phyloP scores from a whole-genome alignment of 53 echinoderm and acorn worm species.

The Stichopus horrens region DNA sequence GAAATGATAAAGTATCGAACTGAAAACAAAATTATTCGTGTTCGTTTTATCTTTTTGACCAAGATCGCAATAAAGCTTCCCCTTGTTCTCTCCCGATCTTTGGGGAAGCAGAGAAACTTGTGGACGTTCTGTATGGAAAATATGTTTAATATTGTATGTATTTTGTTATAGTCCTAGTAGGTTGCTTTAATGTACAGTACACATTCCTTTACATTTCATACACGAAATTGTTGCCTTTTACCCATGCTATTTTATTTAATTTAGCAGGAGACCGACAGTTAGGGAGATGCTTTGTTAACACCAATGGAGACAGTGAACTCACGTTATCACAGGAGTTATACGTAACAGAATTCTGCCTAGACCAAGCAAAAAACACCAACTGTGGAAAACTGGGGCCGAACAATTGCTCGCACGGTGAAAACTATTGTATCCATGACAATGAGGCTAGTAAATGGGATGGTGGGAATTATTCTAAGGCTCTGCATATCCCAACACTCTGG shows the following conservation, averaged over 20 bases:
- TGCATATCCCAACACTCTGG: neutral
- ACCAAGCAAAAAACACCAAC: neutral
- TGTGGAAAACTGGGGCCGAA: neutral
- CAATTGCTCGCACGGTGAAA: neutral
- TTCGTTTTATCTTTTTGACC: too few relatives aligned
- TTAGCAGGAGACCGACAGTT: neutral
- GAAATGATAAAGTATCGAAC: too few relatives aligned
- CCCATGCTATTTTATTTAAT: neutral
- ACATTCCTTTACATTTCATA: too few relatives aligned
- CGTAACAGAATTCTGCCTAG: constrained; percentile 23
- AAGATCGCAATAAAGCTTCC: too few relatives aligned
- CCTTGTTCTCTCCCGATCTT: too few relatives aligned
- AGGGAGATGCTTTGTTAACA: constrained; percentile 26
- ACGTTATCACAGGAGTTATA: neutral
- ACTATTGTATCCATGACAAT: neutral
- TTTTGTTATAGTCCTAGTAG: too few relatives aligned
- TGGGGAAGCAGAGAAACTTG: too few relatives aligned
- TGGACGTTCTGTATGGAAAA: too few relatives aligned
- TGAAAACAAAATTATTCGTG: too few relatives aligned
- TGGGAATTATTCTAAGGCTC: neutral
- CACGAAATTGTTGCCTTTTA: too few relatives aligned
- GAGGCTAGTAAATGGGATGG: neutral
- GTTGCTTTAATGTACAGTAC: too few relatives aligned
- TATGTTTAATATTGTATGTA: too few relatives aligned
- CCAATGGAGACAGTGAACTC: neutral